Evolutionary conservation across 2,888 invertebrate genomes (phyloP), one percentile per base, ranked within the genome.

Genomic region (Amblyteles armatorius): DNA sequence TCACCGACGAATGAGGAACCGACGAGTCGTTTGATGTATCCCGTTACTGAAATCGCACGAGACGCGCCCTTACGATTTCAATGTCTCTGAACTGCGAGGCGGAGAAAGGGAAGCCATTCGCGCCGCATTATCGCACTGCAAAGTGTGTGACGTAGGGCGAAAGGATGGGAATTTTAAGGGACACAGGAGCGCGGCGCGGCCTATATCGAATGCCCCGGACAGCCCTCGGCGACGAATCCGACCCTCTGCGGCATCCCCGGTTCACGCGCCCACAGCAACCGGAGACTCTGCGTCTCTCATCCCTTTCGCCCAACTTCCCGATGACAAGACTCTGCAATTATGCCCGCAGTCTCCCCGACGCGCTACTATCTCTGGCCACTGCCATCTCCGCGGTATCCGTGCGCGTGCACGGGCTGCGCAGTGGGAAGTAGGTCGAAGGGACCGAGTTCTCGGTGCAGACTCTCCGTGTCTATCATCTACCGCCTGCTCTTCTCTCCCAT

Each of bases 271-370:
- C 50, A 19, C 73, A 74, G 67, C 73, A 74, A 52, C 74, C 19
- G 16, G 74, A 72, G 74, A 83, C 80, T 73, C 76, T 72, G 57
- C n/a, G 22, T 50, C 76, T 16, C 60, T 60, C 57, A 67, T 73
- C 82, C 82, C 86, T 84, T 85, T 87, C 69, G 83, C 29, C 29
- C 86, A 83, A 88, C 88, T 89, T 89, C 85, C 88, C 88, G 86
- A 88, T 91, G 92, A 92, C 92, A 92, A 92, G 92, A 90, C 89
- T 91, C 88, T 87, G 91, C 92, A 92, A 92, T 92, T 92, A 92
- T 92, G 88, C 88, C 83, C 82, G 88, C 87, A 87, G 89, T 88
- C 90, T 81, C 86, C 72, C 65, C 13, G 22, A 19, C 16, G 69
- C 29, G 60, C 79, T 72, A 79, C 76, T 65, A 44, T 60, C 22